Evolutionary conservation across 2,888 invertebrate genomes (phyloP), one percentile per base, ranked within the genome.

Genomic region (Netelia fuscicornis): DNA sequence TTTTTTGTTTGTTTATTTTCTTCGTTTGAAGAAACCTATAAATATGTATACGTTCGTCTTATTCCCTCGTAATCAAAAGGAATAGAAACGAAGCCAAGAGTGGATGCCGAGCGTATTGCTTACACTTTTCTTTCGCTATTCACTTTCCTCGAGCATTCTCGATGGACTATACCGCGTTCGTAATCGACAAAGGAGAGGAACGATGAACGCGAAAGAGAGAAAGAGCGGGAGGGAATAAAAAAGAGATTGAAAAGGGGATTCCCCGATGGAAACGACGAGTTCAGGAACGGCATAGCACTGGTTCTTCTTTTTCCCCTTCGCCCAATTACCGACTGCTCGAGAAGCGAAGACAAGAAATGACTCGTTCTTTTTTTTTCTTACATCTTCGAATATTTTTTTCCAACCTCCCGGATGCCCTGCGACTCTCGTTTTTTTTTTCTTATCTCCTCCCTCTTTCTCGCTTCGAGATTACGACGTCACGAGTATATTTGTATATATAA

Each of bases 391-490:
- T 64, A 68, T 72, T 72, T 78, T 74, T 23, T 48, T 44, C 52
- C 56, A 42, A n/a, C 30, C 44, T 58, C 62, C 20, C 30, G 75
- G 54, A 44, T 44, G 48, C 52, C 8, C 58, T 20, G 10, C 37
- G 17, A 25, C 58, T 58, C 37, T 65, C 44, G 48, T 42, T 60
- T 2, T 25, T 2, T 25, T 23, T 71, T 0, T 17, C 23, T 68
- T 44, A 25, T 48, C 37, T 52, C 25, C 44, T 11, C 23, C 17
- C 13, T 65, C n/a, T 6, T 74, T n/a, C 64, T 74, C 58, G 68
- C 76, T 82, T 87, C 84, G 81, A 62, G 62, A 65, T 71, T 87
- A 78, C 80, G 79, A 82, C 81, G 86, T 84, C 81, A 17, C 81
- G 83, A 87, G 17, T 74, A 77, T 77, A 42, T 83, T 75, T 78